Conservation (phyloP, 2,888 invertebrate genomes). For the Tenodera sinensis region DNA sequence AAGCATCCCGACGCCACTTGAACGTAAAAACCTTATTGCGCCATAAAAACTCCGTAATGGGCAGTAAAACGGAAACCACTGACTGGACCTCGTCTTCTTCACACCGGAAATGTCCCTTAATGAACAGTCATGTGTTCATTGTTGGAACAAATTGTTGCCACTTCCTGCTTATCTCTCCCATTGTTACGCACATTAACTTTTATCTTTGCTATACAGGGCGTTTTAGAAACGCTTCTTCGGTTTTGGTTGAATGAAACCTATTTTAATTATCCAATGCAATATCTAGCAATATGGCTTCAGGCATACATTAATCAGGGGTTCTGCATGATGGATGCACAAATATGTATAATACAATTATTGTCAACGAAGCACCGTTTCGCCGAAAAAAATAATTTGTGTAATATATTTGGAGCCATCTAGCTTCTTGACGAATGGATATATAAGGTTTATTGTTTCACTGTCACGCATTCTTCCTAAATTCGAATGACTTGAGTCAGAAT, state of each 20-base stretch:
- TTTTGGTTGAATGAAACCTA: not conserved
- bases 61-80: not conserved
- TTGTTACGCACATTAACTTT: not conserved
- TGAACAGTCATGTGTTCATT: not conserved
- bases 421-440: no score
- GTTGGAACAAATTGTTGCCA: not conserved
- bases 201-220: not conserved
- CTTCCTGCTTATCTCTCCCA: not conserved
- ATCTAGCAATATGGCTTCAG: no score
- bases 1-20: not conserved
- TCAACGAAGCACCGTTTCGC: no score
- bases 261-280: no score
- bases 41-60: not conserved
- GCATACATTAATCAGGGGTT: no score
- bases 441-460: no score
- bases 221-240: not conserved
- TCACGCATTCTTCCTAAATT: no score
- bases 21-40: not conserved
- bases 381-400: no score
- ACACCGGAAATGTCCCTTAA: not conserved
- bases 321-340: no score
- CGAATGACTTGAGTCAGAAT: no score
- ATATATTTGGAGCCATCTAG: no score
- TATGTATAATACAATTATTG: no score
- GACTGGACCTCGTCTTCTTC: not conserved